Base-by-base conservation (phyloP, 2,888 invertebrate species). In the Tipula vernalis region DNA sequence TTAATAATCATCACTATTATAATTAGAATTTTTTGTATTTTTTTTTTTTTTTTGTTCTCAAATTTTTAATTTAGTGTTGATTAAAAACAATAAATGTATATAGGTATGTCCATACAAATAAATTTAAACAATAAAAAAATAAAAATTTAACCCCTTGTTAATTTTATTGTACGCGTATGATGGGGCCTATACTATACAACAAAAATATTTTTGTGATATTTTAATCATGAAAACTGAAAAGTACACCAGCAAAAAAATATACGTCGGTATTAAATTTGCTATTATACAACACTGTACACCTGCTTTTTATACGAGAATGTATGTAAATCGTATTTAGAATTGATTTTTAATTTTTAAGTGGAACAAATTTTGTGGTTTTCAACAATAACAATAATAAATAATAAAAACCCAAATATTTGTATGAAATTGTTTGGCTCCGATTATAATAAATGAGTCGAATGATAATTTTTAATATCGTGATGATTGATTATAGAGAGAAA, bases 1-100 rank as follows among this genome's bases (percentile, higher is more conserved):
- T 71, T 71, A 71, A 71, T 71, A 71, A 71, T 71, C 71, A 71
- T 71, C 71, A 71, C 71, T 71, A 71, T 71, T 71, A 71, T 71
- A 71, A 71, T 71, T 71, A 71, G 71, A 71, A 28, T 28, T 28
- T 28, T 71, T 28, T n/a, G 3, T 51, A n/a, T n/a, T n/a, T n/a
- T n/a, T n/a, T n/a, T n/a, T 42, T 44, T 41, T 28, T 28, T 28
- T 28, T 28, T 28, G 41, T 41, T 41, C 10, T 47, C 3, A 10
- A 51, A 51, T n/a, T 51, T 71, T 71, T 71, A 28, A 71, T 71
- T 71, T 71, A 28, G 71, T 71, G 71, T 71, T 71, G 71, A 71
- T 71, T 71, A 71, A 71, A 71, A 28, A 71, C 28, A 71, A 28
- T 57, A 57, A 2, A 39, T 1, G 5, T 6, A 28, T 57, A 57